phyloP scores from a whole-genome alignment of 2,797 vertebrate genomes.

The Sebastiscus tertius region DNA sequence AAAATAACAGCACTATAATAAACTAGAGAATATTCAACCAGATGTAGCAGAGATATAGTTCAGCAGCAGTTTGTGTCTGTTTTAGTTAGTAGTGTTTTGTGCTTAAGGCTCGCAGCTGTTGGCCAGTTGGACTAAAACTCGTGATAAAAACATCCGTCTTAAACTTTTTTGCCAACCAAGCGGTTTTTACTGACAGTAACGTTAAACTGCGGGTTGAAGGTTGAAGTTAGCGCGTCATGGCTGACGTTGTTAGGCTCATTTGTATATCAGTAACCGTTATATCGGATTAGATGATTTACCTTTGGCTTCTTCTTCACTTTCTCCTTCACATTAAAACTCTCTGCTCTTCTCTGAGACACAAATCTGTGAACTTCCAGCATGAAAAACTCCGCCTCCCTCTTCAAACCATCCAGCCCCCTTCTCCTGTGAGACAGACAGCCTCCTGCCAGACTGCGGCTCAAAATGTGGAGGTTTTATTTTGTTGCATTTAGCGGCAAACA shows the following conservation, averaged over 20 bases:
- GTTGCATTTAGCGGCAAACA: too few species aligned
- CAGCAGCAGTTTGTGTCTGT: neutral
- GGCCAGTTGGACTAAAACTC: slow-evolving; percentile 10
- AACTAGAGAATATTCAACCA: too few species aligned
- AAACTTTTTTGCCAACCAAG: slow-evolving; percentile 17
- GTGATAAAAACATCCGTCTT: slow-evolving; percentile 52
- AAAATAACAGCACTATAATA: too few species aligned
- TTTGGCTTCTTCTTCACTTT: neutral
- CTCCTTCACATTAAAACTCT: neutral
- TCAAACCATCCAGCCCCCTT: neutral
- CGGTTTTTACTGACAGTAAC: neutral
- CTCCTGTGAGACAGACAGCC: neutral
- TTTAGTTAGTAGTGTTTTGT: neutral
- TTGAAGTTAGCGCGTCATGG: neutral
- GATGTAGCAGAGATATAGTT: too few species aligned
- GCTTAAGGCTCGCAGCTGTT: neutral
- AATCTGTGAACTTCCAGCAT: neutral
- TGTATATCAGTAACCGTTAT: neutral
- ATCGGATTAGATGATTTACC: neutral
- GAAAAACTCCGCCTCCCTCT: slow-evolving; percentile 29
- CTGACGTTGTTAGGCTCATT: neutral
- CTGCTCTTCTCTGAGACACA: too few species aligned
- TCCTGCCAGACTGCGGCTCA: neutral
- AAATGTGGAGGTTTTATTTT: neutral
- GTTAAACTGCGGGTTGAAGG: neutral